Evolutionary conservation across 2,113 vertebrate species (phyloP).

Genomic region (Pleuronectes platessa): DNA sequence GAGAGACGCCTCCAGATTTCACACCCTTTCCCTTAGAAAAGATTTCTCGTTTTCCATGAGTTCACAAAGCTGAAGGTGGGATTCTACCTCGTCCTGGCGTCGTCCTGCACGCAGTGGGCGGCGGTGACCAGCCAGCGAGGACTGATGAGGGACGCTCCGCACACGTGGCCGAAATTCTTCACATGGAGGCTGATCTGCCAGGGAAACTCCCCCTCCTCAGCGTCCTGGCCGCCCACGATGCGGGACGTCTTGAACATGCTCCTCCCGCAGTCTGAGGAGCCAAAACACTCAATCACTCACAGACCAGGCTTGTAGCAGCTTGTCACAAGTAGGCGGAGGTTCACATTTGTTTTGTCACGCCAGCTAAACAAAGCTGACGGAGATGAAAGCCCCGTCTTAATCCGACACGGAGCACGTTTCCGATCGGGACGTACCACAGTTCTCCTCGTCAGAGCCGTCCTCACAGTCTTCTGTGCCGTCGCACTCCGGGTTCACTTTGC

Average conservation of each 20-base stretch:
- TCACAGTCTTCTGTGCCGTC: constrained; percentile 85
- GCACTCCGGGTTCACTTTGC: constrained; percentile 89
- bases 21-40: too few species aligned
- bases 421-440: constrained; percentile 83
- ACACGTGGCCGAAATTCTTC: constrained; percentile 83
- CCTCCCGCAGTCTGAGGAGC: constrained; percentile 86
- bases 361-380: not conserved
- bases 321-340: constrained; percentile 1
- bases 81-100: constrained; percentile 77
- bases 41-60: too few species aligned
- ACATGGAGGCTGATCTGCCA: constrained; percentile 96
- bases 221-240: constrained; percentile 90
- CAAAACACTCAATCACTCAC: not conserved
- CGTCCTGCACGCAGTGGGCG: constrained; percentile 90
- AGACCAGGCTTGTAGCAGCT: not conserved
- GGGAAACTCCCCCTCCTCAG: constrained; percentile 88
- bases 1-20: too few species aligned
- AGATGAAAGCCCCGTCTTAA: not conserved
- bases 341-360: constrained; percentile 9
- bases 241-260: constrained; percentile 82
- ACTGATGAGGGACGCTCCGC: constrained; percentile 90
- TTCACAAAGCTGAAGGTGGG: not conserved
- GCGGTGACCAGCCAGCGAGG: constrained; percentile 90
- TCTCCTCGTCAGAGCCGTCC: constrained; percentile 87
- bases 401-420: not conserved